Percentiles rank a stretch among this genome's conserved stretches.
These are phyloP conservation scores for Phaedon cochleariae DNA, from an alignment of 2,888 invertebrate genomes.

Conservation along the genomic window DNA sequence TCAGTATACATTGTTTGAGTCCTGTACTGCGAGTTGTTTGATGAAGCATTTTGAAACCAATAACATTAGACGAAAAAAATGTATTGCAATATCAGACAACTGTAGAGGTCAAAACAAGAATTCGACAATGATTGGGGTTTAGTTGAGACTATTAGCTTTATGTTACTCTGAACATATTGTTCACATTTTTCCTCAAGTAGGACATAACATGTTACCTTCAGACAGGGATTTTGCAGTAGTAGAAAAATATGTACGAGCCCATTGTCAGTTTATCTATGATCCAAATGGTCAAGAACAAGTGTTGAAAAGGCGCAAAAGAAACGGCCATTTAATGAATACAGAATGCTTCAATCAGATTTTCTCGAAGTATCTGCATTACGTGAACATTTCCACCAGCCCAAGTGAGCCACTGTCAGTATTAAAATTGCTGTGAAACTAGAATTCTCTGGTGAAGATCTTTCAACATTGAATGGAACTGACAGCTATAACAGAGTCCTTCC, in stretches of 20 bases:
- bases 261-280: conserved; percentile 23
- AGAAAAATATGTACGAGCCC: conserved; percentile 24
- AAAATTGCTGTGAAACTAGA: not conserved
- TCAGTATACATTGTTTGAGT: conserved; percentile 19
- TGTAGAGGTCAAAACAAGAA: conserved; percentile 32
- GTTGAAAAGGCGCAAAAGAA: conserved; percentile 19
- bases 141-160: not conserved
- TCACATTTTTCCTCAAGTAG: conserved; percentile 3
- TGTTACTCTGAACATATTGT: conserved; percentile 13
- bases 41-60: conserved; percentile 21
- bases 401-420: not conserved
- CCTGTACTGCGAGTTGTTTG: conserved; percentile 21
- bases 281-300: conserved; percentile 20
- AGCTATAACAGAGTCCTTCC: too few relatives aligned
- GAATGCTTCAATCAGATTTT: conserved; percentile 20
- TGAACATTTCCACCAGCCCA: not conserved
- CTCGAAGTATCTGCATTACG: not conserved
- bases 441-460: too few relatives aligned
- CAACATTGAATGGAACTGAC: too few relatives aligned
- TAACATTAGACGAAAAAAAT: conserved; percentile 20
- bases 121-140: conserved; percentile 24
- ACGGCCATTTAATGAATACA: conserved; percentile 10
- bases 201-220: conserved; percentile 23
- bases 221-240: conserved; percentile 27
- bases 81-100: conserved; percentile 28